These are phyloP conservation scores for Cataglyphis hispanica DNA, from an alignment of 1,140 invertebrate species.

Conservation along the genomic window DNA sequence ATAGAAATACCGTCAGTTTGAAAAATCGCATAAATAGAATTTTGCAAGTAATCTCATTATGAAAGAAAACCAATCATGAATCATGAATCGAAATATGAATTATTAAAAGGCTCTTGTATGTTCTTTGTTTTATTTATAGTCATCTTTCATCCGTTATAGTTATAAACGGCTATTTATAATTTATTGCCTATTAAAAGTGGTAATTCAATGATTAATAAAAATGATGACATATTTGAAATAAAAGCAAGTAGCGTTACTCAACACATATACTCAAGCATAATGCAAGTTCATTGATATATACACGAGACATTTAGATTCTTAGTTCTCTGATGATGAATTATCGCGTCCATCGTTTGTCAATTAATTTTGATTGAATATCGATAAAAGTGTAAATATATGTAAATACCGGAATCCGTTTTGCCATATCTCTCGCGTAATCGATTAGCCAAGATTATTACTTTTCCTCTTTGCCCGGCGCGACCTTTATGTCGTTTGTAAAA, in stretches of 20 bases:
- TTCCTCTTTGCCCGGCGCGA: neutral
- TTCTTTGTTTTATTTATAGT: neutral
- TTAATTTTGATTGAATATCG: neutral
- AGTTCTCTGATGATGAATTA: constrained; percentile 4
- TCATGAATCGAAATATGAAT: constrained; percentile 18
- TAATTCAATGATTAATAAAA: constrained; percentile 27
- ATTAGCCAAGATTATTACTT: constrained; percentile 12
- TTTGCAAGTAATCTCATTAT: neutral
- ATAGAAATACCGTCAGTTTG: neutral
- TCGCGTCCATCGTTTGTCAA: constrained; percentile 4
- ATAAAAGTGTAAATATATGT: neutral
- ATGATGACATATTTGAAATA: neutral
- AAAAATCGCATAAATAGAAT: neutral
- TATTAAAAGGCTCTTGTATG: neutral
- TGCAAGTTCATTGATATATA: neutral
- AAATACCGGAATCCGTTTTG: neutral
- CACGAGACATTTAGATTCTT: neutral
- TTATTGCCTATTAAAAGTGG: constrained; percentile 18
- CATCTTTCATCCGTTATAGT: constrained; percentile 1
- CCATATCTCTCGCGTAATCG: neutral
- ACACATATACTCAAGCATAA: too few relatives aligned
- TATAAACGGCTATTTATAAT: constrained; percentile 28
- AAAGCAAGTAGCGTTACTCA: neutral
- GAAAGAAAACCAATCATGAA: neutral
- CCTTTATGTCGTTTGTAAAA: constrained; percentile 34